These are phyloP conservation scores for Tragelaphus eurycerus DNA, from an alignment of 2,797 vertebrate genomes.

Conservation along the genomic window DNA sequence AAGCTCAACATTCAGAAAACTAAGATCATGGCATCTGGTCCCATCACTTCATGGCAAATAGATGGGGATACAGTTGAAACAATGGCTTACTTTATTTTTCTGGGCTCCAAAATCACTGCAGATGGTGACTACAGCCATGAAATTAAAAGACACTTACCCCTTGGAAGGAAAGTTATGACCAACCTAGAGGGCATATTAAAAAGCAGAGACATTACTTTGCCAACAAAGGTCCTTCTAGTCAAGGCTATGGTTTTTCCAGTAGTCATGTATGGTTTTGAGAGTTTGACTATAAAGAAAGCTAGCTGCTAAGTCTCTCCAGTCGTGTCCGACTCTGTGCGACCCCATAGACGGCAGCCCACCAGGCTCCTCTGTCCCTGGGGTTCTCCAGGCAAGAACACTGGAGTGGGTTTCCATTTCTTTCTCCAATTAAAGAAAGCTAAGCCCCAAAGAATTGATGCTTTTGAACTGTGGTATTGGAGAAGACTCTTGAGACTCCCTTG, in stretches of 20 bases:
- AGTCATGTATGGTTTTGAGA: not conserved
- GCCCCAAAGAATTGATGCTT: not conserved
- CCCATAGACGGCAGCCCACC: too few species aligned
- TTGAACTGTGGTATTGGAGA: not conserved
- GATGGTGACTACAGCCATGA: not conserved
- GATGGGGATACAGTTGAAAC: not conserved
- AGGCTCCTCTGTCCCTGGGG: too few species aligned
- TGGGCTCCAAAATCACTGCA: not conserved
- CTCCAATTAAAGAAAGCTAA: not conserved
- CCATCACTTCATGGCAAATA: not conserved
- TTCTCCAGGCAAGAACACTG: too few species aligned
- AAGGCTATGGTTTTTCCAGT: not conserved
- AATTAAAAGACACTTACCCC: not conserved
- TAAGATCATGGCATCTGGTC: not conserved
- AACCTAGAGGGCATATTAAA: not conserved
- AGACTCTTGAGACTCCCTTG: not conserved
- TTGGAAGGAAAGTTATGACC: not conserved
- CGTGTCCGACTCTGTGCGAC: too few species aligned
- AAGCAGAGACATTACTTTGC: not conserved
- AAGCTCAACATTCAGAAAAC: not conserved
- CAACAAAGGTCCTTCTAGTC: not conserved
- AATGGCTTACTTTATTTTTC: not conserved
- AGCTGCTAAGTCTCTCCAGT: too few species aligned
- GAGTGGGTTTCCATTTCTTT: too few species aligned
- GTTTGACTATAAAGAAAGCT: not conserved